Base-by-base conservation (phyloP, 2,888 invertebrate genomes). In the Pristionchus exspectatus region DNA sequence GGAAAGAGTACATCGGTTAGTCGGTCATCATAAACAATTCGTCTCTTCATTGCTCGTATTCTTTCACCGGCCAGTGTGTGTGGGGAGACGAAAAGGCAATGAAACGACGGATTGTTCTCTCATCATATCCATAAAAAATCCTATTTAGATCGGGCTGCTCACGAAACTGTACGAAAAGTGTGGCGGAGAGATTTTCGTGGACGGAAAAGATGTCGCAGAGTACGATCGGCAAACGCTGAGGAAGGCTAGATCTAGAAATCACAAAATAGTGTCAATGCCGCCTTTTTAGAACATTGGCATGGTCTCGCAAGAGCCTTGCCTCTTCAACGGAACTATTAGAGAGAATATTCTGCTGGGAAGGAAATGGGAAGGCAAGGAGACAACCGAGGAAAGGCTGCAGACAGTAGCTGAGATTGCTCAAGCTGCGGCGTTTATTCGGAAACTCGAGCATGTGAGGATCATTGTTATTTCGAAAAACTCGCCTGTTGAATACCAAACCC, bases 261-360 rank as follows among this genome's bases (percentile, higher is more conserved):
- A 69, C 27, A n/a, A n/a, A n/a, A n/a, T n/a, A 59, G 44, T 3
- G 10, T 50, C 44, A 50, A 50, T 50, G 4, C 12, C 44, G 44
- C 44, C 12, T 50, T 50, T 27, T 81, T 33, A 87, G 87, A 87
- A 90, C 83, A 87, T 90, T 56, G 90, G 90, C 18, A 88, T 91
- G 21, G 91, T 91, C 0, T 44, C 50, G 56, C 91, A 91, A 84
- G 91, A 91, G 84, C 91, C 91, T 30, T 83, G 63, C 16, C 83
- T 90, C 0, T 90, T 90, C 83, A 87, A 90, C n/a, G 77, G 87
- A 0, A 87, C 87, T 0, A 90, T 90, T 24, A 56, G 72, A 77
- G 90, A 90, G 38, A 90, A 90, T 33, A 77, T 90, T 16, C 7
- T 59, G 38, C 50, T 90, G 3, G 90, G 90, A 0, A 38, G 87